These are phyloP conservation scores for Pseudochirops cupreus DNA, from an alignment of 2,797 vertebrate species.

Conservation along the genomic window DNA sequence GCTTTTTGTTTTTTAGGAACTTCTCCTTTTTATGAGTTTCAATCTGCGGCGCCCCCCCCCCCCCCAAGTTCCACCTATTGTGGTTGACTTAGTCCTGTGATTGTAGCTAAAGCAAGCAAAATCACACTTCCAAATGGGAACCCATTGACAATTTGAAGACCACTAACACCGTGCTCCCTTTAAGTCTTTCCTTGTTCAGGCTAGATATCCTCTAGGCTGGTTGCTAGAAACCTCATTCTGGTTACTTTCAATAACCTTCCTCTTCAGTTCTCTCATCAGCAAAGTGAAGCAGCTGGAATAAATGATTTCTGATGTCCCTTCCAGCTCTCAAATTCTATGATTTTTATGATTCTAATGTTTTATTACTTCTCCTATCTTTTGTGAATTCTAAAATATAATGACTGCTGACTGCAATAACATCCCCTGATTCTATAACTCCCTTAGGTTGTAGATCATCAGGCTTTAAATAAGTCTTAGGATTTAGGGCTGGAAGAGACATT, in stretches of 20 bases:
- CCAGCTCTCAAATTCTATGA: neutral
- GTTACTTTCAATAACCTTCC: neutral
- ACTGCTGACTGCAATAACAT: slow-evolving; percentile 45
- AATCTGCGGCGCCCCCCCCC: neutral
- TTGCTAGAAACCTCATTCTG: neutral
- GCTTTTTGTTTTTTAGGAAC: neutral
- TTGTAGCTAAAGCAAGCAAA: neutral
- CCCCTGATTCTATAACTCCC: slow-evolving; percentile 10
- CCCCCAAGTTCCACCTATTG: neutral
- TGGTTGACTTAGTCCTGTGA: neutral
- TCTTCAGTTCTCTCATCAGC: neutral
- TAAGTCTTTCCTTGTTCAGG: neutral
- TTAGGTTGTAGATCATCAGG: slow-evolving; percentile 31
- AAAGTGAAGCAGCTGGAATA: neutral
- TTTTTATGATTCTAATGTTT: slow-evolving; percentile 31
- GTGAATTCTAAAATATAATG: slow-evolving; percentile 28
- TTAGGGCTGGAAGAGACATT: neutral
- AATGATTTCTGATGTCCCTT: neutral
- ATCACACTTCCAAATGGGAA: neutral
- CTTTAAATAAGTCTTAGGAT: slow-evolving; percentile 29
- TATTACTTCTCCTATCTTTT: slow-evolving; percentile 29
- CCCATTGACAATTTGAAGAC: neutral
- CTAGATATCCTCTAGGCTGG: neutral
- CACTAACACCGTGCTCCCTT: neutral
- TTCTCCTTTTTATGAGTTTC: neutral